Base-by-base conservation (phyloP, 2,888 invertebrate species). In the Acanthococcus lagerstroemiae region DNA sequence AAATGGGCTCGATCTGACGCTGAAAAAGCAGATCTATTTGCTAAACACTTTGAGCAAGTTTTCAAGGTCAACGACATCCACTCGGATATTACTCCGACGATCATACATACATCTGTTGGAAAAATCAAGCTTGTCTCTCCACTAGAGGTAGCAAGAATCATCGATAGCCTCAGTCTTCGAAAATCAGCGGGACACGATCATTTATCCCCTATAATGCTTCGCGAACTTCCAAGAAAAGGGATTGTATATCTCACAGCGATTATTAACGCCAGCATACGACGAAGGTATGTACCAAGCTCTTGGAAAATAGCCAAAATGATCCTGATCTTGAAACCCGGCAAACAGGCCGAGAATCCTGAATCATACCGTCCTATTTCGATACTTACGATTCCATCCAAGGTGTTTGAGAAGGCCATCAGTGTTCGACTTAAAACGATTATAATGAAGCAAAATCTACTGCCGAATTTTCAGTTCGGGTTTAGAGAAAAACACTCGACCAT, bases 11-110 rank as follows among this genome's bases (percentile, higher is more conserved):
- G 21, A 27, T 30, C 30, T 30, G 57, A 57, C 21, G 19, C 22
- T 19, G 57, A 57, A 57, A 57, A 57, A 30, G 57, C 57, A 15
- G 57, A 57, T 5, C 37, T 57, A 9, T 57, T 57, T 57, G 57
- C 57, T 12, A 9, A 17, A 57, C 57, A 57, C 37, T 37, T 57
- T 19, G 26, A 50, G 21, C 50, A 21, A 19, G 2, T 50, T 21
- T 50, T 50, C 50, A n/a, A 50, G 50, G 50, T 19, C 15, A 50
- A 50, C 17, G 50, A 50, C 21, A n/a, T 50, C 17, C 50, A 9
- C 21, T 50, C 50, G 17, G 21, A n/a, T 19, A 19, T 50, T 50
- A 21, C 50, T 50, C 50, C 50, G 17, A 50, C 37, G n/a, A 37
- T 9, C 37, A 1, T 37, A 37, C 37, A 37, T n/a, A 37, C 37